These are phyloP conservation scores for Electrona antarctica DNA, from an alignment of 2,113 vertebrate genomes.

Conservation along the genomic window DNA sequence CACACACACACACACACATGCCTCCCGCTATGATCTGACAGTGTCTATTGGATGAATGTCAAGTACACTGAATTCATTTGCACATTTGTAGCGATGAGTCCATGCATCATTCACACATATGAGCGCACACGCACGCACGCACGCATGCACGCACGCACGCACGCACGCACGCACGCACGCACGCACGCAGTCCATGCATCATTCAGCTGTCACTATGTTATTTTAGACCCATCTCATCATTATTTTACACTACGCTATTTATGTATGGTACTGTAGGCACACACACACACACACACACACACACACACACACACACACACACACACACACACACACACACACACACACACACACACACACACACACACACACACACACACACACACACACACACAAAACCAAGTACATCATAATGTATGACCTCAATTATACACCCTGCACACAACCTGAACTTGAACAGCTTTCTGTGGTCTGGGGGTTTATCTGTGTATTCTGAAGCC, in stretches of 20 bases:
- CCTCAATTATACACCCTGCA: too few relatives aligned
- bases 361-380: conserved; percentile 5
- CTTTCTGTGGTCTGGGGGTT: neutral
- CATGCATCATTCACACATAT: conserved; percentile 68
- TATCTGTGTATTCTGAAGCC: too few relatives aligned
- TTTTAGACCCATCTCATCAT: conserved; percentile 71
- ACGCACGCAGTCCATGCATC: conserved; percentile 62
- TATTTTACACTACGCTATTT: conserved; percentile 68
- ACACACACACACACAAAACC: neutral
- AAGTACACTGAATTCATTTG: conserved; percentile 70
- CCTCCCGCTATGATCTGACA: conserved; percentile 53
- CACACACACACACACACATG: conserved; percentile 2
- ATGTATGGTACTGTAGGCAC: conserved; percentile 63
- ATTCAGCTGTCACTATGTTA: conserved; percentile 63
- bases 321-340: conserved; percentile 1
- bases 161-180: too few relatives aligned
- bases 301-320: conserved; percentile 5
- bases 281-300: neutral
- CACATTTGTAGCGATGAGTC: conserved; percentile 66
- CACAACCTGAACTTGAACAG: neutral
- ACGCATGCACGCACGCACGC: too few relatives aligned
- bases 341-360: conserved; percentile 18
- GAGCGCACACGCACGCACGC: too few relatives aligned
- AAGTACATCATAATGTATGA: too few relatives aligned
- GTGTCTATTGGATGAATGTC: conserved; percentile 58